Evolutionary conservation across 2,888 invertebrate genomes (phyloP).

Genomic region (Isotomurus palustris): DNA sequence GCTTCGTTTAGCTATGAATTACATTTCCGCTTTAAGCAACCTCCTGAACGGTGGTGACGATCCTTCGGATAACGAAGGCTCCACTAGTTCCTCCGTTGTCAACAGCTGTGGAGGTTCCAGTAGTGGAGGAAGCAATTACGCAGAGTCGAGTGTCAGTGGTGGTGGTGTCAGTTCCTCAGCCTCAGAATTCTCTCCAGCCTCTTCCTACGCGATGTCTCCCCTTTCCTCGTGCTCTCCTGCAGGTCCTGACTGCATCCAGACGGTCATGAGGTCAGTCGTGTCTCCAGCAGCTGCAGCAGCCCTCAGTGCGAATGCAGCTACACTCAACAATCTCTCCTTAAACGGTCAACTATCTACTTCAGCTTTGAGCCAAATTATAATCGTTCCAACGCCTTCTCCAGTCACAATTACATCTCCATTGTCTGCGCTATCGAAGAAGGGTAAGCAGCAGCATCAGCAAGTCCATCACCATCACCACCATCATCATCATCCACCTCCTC

Average conservation of each 20-base stretch:
- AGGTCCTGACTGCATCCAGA: constrained; percentile 43
- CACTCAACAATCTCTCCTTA: constrained; percentile 21
- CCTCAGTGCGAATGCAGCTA: constrained; percentile 23
- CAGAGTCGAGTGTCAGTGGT: constrained; percentile 14
- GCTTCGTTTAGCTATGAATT: constrained; percentile 77
- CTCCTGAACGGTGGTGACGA: constrained; percentile 53
- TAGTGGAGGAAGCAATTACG: constrained; percentile 8
- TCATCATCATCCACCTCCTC: constrained; percentile 4
- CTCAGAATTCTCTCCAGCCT: constrained; percentile 44
- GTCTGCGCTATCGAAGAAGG: too few species aligned
- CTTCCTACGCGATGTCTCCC: constrained; percentile 43
- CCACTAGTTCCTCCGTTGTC: background rate
- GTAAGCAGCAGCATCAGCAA: too few species aligned
- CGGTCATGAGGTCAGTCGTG: constrained; percentile 43
- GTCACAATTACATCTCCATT: constrained; percentile 22
- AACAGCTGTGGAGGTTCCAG: background rate
- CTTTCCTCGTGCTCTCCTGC: constrained; percentile 37
- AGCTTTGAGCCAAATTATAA: background rate
- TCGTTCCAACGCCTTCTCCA: constrained; percentile 9
- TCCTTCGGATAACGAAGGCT: constrained; percentile 1
- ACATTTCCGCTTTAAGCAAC: constrained; percentile 70
- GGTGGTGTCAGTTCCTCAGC: constrained; percentile 14
- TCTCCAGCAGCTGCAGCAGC: constrained; percentile 34
- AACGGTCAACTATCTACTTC: constrained; percentile 6
- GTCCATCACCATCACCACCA: constrained; percentile 13